Evolutionary conservation across 2,888 invertebrate species (phyloP).

Genomic region (Phymatocera aterrima): DNA sequence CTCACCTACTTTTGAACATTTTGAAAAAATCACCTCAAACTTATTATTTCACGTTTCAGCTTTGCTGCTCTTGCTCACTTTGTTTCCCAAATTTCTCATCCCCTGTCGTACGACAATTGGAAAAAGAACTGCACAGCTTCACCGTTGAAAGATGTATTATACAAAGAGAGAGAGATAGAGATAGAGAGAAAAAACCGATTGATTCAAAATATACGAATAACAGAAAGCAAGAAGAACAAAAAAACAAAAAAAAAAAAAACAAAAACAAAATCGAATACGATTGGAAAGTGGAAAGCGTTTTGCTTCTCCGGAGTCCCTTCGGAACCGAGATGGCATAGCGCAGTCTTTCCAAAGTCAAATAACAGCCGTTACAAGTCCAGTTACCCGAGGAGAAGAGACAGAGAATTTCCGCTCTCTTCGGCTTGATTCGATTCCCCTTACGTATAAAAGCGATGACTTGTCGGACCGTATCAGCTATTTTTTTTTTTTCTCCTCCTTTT

Average conservation of each 20-base stretch:
- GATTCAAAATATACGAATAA: not conserved
- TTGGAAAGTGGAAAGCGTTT: not conserved
- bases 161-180: too few relatives aligned
- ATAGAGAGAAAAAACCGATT: too few relatives aligned
- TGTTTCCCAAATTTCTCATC: too few relatives aligned
- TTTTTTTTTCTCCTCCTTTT: too few relatives aligned
- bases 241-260: not conserved
- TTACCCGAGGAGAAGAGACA: conserved; percentile 54
- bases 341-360: conserved; percentile 32
- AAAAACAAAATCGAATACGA: not conserved
- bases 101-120: too few relatives aligned
- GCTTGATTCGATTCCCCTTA: conserved; percentile 30
- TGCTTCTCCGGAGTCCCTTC: conserved; percentile 16
- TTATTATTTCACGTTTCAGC: too few relatives aligned
- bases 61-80: too few relatives aligned
- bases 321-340: too few relatives aligned
- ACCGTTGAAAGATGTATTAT: too few relatives aligned
- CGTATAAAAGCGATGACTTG: not conserved
- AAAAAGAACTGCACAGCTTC: too few relatives aligned
- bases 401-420: conserved; percentile 42
- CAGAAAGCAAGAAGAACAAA: not conserved
- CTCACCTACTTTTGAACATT: not conserved
- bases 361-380: conserved; percentile 60
- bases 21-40: not conserved
- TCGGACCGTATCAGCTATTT: not conserved